A percentile compares a stretch with the other conserved stretches of the same genome.
Conservation (phyloP, 92 coral and sea anemone genomes). For the Metridium senile region DNA sequence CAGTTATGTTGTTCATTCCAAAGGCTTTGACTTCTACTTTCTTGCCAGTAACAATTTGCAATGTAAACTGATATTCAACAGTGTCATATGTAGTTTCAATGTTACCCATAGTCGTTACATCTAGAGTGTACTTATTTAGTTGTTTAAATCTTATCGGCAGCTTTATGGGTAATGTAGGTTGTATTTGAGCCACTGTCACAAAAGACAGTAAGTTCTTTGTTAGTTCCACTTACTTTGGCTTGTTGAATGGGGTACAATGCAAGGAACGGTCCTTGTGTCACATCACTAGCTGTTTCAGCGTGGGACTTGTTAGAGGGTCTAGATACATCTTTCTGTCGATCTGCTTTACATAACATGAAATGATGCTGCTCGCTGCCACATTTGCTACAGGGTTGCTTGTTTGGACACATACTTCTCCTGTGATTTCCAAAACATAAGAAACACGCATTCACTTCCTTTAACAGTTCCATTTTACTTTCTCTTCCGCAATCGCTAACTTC, state of each 20-base stretch:
- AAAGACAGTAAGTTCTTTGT: constrained; percentile 56
- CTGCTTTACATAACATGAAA: constrained; percentile 43
- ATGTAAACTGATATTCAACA: constrained; percentile 37
- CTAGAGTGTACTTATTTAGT: constrained; percentile 42
- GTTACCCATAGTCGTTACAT: constrained; percentile 67
- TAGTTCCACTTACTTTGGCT: constrained; percentile 59
- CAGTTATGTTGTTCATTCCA: constrained; percentile 60
- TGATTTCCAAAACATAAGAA: constrained; percentile 19
- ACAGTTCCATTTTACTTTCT: constrained; percentile 55
- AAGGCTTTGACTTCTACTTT: constrained; percentile 51
- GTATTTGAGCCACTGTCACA: constrained; percentile 69
- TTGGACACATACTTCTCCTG: background rate
- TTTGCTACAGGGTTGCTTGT: constrained; percentile 38
- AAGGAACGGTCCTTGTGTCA: constrained; percentile 40
- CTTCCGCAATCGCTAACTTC: constrained; percentile 52
- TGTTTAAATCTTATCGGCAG: constrained; percentile 63
- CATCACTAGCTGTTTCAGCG: constrained; percentile 37
- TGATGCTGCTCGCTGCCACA: constrained; percentile 68
- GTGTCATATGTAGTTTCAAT: constrained; percentile 60
- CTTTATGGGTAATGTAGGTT: constrained; percentile 65
- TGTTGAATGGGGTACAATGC: constrained; percentile 70
- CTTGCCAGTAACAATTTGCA: constrained; percentile 47
- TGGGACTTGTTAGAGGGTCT: too few species aligned
- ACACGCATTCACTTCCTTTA: constrained; percentile 46
- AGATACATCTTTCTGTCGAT: background rate